These are phyloP conservation scores for Hirudinaria manillensis DNA, from an alignment of 2,888 invertebrate genomes.

Conservation along the genomic window DNA sequence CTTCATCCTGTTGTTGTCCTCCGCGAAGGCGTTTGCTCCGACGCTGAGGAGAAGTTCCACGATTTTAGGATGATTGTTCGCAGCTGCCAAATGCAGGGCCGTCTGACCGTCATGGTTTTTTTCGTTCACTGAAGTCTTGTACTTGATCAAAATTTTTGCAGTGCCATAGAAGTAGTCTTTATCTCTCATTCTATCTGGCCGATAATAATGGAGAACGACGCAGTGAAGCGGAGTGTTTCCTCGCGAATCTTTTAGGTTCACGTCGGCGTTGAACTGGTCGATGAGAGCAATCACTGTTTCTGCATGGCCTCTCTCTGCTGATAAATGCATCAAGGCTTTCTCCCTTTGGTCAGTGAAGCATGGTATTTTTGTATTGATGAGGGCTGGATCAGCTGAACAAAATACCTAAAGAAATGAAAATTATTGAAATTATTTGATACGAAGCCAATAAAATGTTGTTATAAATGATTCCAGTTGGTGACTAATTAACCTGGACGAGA, in stretches of 20 bases:
- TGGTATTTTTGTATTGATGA: constrained; percentile 41
- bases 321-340: constrained; percentile 41
- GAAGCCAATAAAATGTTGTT: background rate
- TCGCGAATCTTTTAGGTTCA: constrained; percentile 41
- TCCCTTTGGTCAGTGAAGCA: constrained; percentile 41
- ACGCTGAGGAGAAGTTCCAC: constrained; percentile 40
- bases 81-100: constrained; percentile 41
- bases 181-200: constrained; percentile 40
- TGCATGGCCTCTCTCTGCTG: constrained; percentile 41
- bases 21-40: constrained; percentile 42
- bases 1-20: constrained; percentile 40
- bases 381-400: constrained; percentile 37
- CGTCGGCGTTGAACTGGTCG: constrained; percentile 41
- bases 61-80: constrained; percentile 40
- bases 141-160: constrained; percentile 39
- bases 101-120: constrained; percentile 41
- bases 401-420: constrained; percentile 37
- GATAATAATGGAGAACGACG: constrained; percentile 40
- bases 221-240: constrained; percentile 42
- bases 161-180: constrained; percentile 41
- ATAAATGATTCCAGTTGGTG: background rate
- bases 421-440: constrained; percentile 26
- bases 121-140: constrained; percentile 39
- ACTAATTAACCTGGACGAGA: constrained; percentile 37
- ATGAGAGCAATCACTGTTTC: constrained; percentile 38